Evolutionary conservation across 2,113 vertebrate species (phyloP), one percentile per base, ranked within the genome.

Genomic region (Aix galericulata): DNA sequence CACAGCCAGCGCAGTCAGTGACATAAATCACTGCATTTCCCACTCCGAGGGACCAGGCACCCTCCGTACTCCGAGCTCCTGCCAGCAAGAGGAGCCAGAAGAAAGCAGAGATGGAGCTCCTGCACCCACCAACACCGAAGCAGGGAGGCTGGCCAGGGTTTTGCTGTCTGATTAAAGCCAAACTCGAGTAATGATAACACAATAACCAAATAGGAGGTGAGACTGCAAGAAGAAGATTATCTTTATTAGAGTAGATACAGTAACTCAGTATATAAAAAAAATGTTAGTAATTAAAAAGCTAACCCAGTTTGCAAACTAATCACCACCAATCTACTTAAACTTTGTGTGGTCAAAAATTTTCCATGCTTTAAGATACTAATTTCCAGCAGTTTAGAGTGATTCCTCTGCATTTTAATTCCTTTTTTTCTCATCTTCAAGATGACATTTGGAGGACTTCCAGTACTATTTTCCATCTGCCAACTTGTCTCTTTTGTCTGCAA

Each of bases 231-330:
- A 78, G 74, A 89, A 53, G 63, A 91, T 86, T 1, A 34, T 68
- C 44, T 97, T 98, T 98, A 97, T 97, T 98, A 60, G 74, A 94
- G 74, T 25, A 94, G 71, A 86, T 66, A 88, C 14, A 94, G 77
- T 20, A 92, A 46, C 66, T 73, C 72, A 78, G 38, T 64, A 83
- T 36, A 48, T 63, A 40, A 85, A 86, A 91, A 91, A 91, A 71
- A 42, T 68, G 82, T n/a, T 91, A 93, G 55, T 42, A 76, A 75
- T 81, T 53, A 50, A 40, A 82, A 75, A 91, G 26, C 44, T 31
- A 86, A 90, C 31, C 26, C 46, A 80, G 7, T 79, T 68, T 1
- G 1, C 38, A 77, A 34, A 23, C 26, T 58, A 50, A 76, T 63
- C 69, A 81, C 13, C 16, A 22, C 53, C 5, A 25, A 50, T 67